Evolutionary conservation across 1,140 invertebrate species (phyloP).

Genomic region (Lepidotrigona ventralis): DNA sequence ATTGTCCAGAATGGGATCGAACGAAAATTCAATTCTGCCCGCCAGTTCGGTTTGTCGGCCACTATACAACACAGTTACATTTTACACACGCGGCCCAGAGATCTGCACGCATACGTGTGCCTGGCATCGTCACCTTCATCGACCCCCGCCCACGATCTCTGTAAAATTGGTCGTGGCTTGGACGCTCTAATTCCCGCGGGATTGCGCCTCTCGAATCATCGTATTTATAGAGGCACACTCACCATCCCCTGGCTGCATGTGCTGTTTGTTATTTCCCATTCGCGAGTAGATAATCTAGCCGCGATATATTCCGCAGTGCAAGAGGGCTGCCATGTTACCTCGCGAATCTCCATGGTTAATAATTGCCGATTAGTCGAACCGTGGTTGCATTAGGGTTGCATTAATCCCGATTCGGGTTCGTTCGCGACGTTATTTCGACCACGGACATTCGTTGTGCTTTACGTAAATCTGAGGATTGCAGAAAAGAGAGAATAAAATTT

Average conservation of each 20-base stretch:
- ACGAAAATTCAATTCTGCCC: conserved; percentile 10
- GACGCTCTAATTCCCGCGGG: conserved; percentile 67
- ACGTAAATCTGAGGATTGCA: background rate
- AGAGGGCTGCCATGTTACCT: no score
- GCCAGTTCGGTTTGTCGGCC: background rate
- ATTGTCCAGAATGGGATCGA: background rate
- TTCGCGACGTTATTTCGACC: background rate
- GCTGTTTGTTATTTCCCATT: conserved; percentile 33
- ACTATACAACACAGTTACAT: background rate
- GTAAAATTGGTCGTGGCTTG: conserved; percentile 61
- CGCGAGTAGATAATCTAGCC: background rate
- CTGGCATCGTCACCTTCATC: conserved; percentile 44
- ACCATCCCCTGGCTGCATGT: conserved; percentile 43
- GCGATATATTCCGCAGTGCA: background rate
- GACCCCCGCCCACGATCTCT: conserved; percentile 63
- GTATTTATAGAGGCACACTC: conserved; percentile 71
- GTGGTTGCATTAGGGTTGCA: background rate
- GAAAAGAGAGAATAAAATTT: no score
- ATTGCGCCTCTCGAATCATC: conserved; percentile 60
- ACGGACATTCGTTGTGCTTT: background rate
- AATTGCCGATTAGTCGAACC: background rate
- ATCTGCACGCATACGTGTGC: background rate
- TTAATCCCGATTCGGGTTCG: no score
- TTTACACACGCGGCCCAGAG: no score
- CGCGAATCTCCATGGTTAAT: background rate